These are phyloP conservation scores for Hirtodrosophila duncani DNA, from an alignment of 2,888 invertebrate genomes.

Conservation along the genomic window DNA sequence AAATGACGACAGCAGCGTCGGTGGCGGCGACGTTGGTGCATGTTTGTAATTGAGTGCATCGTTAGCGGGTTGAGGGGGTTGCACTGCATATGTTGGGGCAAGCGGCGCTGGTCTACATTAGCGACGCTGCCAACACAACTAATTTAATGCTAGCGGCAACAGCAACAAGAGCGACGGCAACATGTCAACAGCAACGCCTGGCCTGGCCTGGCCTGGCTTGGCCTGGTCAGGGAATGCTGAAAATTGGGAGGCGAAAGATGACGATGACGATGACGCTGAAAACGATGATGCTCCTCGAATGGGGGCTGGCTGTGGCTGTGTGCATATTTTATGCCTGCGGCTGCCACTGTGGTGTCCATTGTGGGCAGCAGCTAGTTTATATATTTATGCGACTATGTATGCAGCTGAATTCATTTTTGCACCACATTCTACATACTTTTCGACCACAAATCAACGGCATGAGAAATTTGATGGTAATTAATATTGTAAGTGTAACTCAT, in stretches of 20 bases:
- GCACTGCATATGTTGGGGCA: slow-evolving; percentile 14
- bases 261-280: no score
- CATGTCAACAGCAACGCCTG: slow-evolving; percentile 70
- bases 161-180: slow-evolving; percentile 55
- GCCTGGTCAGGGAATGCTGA: no score
- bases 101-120: slow-evolving; percentile 53
- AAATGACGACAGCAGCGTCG: slow-evolving; percentile 47
- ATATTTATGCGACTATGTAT: no score
- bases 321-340: slow-evolving; percentile 61
- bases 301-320: slow-evolving; percentile 12
- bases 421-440: slow-evolving; percentile 49
- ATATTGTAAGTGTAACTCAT: slow-evolving; percentile 66
- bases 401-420: slow-evolving; percentile 58
- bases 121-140: slow-evolving; percentile 70
- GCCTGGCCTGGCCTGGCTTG: slow-evolving; percentile 31
- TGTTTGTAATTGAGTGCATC: slow-evolving; percentile 68
- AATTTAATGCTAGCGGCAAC: slow-evolving; percentile 67
- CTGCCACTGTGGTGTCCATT: slow-evolving; percentile 23
- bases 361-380: slow-evolving; percentile 37
- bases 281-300: no score
- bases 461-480: slow-evolving; percentile 70
- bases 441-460: slow-evolving; percentile 67
- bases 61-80: slow-evolving; percentile 44
- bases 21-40: slow-evolving; percentile 26
- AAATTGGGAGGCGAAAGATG: not conserved